Evolutionary conservation across 2,888 invertebrate species (phyloP).

Genomic region (Allacma fusca): DNA sequence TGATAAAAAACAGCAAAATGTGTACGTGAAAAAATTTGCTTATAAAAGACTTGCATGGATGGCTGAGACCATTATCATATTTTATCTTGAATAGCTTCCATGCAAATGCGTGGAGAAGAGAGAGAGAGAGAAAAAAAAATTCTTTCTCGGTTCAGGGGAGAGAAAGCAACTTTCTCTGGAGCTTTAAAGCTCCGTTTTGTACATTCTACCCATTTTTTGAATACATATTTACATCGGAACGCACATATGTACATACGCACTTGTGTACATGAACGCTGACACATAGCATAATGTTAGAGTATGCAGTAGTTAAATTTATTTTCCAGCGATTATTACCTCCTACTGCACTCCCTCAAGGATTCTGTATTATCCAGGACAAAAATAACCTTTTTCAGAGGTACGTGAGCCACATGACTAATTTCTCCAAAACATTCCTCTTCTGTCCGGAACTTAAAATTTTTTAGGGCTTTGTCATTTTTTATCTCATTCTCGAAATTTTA

Average conservation of each 20-base stretch:
- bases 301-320: not conserved
- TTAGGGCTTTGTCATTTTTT: too few relatives aligned
- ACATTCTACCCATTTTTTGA: too few relatives aligned
- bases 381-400: constrained; percentile 7
- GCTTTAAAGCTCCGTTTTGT: not conserved
- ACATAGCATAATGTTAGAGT: not conserved
- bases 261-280: too few relatives aligned
- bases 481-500: too few relatives aligned
- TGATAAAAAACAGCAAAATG: constrained; percentile 28
- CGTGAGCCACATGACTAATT: not conserved
- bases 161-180: too few relatives aligned
- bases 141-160: not conserved
- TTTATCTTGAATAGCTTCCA: constrained; percentile 22
- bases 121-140: not conserved
- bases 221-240: too few relatives aligned
- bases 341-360: not conserved
- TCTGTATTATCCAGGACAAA: not conserved
- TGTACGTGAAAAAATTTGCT: constrained; percentile 36
- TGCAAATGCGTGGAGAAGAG: not conserved
- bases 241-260: too few relatives aligned
- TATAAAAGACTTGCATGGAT: constrained; percentile 25
- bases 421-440: not conserved
- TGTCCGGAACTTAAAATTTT: not conserved
- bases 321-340: constrained; percentile 16
- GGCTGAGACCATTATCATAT: constrained; percentile 14